Percentiles rank a stretch among this genome's conserved stretches.
Evolutionary conservation across 2,888 invertebrate species (phyloP).

Genomic region (Torymus texanus): DNA sequence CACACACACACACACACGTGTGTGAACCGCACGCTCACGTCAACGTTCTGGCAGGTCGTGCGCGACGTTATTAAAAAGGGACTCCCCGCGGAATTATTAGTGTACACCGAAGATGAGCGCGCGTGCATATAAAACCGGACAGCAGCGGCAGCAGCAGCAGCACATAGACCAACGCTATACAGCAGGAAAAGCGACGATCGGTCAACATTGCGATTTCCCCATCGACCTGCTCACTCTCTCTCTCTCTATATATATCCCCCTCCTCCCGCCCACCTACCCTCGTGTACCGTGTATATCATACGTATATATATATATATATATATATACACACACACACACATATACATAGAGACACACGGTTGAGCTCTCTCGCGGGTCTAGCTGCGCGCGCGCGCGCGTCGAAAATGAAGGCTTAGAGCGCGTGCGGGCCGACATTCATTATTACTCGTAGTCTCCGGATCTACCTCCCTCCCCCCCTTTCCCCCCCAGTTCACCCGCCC

Average conservation of each 20-base stretch:
- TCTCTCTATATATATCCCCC: too few relatives aligned
- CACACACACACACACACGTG: too few relatives aligned
- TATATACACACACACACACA: too few relatives aligned
- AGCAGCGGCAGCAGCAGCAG: background rate
- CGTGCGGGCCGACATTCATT: slow-evolving; percentile 68
- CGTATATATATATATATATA: background rate
- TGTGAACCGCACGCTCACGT: too few relatives aligned
- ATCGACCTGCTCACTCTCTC: slow-evolving; percentile 20
- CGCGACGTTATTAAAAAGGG: slow-evolving; percentile 44
- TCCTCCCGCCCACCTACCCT: slow-evolving; percentile 38
- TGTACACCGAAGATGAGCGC: slow-evolving; percentile 52
- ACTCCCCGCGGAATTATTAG: slow-evolving; percentile 50
- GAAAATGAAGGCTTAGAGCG: slow-evolving; percentile 66
- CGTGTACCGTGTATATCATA: slow-evolving; percentile 35
- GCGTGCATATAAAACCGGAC: slow-evolving; percentile 48
- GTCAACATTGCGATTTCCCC: slow-evolving; percentile 50
- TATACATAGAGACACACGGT: background rate
- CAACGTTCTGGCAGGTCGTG: background rate
- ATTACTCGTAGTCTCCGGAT: slow-evolving; percentile 61
- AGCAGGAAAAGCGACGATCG: slow-evolving; percentile 26
- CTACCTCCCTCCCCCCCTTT: slow-evolving; percentile 46
- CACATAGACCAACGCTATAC: background rate
- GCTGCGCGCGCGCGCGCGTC: background rate
- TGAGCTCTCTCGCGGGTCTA: background rate
- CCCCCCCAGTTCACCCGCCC: too few relatives aligned